A percentile compares a stretch with the other conserved stretches of the same genome.
Evolutionary conservation across 2,888 invertebrate genomes (phyloP).

Genomic region (Lymantria dispar): DNA sequence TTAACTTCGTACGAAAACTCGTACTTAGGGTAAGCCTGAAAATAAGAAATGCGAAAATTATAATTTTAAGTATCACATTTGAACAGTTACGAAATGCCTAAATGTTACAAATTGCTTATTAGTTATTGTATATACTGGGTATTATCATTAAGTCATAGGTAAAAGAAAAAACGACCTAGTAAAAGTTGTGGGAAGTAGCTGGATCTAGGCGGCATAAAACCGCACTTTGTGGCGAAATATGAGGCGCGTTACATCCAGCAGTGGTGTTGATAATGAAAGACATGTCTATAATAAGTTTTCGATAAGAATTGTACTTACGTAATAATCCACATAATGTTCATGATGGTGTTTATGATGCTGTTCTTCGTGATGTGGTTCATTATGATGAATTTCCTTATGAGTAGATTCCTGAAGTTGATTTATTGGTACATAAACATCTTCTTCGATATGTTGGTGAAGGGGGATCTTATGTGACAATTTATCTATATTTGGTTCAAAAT

Average conservation of each 20-base stretch:
- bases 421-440: background rate
- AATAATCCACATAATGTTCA: slow-evolving; percentile 48
- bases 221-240: no score
- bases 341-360: slow-evolving; percentile 29
- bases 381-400: slow-evolving; percentile 14
- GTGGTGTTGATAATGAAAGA: no score
- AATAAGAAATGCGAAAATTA: background rate
- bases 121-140: no score
- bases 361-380: slow-evolving; percentile 19
- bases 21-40: slow-evolving; percentile 75
- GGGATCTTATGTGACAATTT: background rate
- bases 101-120: no score
- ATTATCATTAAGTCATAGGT: no score
- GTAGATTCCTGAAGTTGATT: background rate
- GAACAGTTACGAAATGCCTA: no score
- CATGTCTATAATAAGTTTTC: no score
- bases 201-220: no score
- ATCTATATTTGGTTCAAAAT: background rate
- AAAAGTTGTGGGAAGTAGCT: no score
- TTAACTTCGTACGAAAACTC: slow-evolving; percentile 77
- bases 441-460: background rate
- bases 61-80: no score
- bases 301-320: slow-evolving; percentile 38
- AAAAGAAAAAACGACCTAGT: no score
- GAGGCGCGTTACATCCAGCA: no score